Evolutionary conservation across 1,140 invertebrate species (phyloP).

Genomic region (Psilanteris sp.): DNA sequence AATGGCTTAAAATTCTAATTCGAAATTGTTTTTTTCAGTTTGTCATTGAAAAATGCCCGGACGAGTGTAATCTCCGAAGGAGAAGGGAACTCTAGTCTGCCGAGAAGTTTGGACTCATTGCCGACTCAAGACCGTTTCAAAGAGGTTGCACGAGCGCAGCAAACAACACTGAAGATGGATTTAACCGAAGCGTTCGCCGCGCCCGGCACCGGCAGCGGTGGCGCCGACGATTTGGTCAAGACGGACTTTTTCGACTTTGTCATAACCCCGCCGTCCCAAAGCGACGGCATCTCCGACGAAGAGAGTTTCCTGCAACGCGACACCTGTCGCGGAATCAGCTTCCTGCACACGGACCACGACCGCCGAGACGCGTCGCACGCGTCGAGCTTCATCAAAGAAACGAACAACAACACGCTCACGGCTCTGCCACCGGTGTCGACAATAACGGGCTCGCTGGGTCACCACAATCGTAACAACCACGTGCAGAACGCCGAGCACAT

Average conservation of each 20-base stretch:
- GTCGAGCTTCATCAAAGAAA: constrained; percentile 82
- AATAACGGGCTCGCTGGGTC: constrained; percentile 75
- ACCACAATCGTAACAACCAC: constrained; percentile 72
- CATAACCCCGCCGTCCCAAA: constrained; percentile 85
- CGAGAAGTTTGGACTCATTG: background rate
- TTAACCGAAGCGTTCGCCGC: constrained; percentile 87
- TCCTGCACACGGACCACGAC: constrained; percentile 71
- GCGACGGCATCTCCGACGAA: constrained; percentile 72
- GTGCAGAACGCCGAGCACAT: constrained; percentile 65
- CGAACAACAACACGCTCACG: constrained; percentile 84
- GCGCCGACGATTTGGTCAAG: constrained; percentile 81
- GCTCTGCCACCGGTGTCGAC: constrained; percentile 74
- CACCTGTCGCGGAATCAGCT: constrained; percentile 67
- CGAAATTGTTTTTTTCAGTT: constrained; percentile 4
- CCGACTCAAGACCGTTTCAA: background rate
- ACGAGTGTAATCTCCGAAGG: background rate
- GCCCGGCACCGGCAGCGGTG: constrained; percentile 67
- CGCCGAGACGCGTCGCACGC: constrained; percentile 65
- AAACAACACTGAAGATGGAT: constrained; percentile 81
- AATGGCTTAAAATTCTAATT: no score
- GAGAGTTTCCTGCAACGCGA: constrained; percentile 73
- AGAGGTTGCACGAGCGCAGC: no score
- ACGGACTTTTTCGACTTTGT: constrained; percentile 93
- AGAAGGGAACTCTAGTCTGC: constrained; percentile 16
- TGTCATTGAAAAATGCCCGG: background rate